Conservation (phyloP, 1,140 invertebrate species). For the Drosophila pallidifrons region DNA sequence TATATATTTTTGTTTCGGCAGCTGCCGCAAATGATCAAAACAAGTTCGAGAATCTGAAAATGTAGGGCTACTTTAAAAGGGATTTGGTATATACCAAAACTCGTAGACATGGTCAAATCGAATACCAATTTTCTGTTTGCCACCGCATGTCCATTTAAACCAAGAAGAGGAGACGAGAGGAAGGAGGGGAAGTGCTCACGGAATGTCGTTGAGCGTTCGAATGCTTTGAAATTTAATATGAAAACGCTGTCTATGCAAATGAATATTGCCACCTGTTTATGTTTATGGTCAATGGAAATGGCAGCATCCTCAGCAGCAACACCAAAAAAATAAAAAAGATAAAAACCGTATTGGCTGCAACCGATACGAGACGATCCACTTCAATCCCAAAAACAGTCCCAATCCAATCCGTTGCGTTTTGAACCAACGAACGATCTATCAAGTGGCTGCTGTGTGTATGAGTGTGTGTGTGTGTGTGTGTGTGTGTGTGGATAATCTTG, state of each 20-base stretch:
- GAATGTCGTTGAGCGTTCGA: conserved; percentile 70
- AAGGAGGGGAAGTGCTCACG: conserved; percentile 20
- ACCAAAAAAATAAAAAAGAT: conserved; percentile 27
- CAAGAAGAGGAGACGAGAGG: conserved; percentile 19
- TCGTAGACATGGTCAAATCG: conserved; percentile 58
- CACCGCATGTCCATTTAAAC: conserved; percentile 44
- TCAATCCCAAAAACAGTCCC: conserved; percentile 1
- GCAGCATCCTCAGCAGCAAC: conserved; percentile 47
- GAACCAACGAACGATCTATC: conserved; percentile 65
- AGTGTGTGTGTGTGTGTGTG: neutral
- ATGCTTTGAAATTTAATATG: conserved; percentile 84
- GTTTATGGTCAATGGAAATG: conserved; percentile 71
- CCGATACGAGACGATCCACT: conserved; percentile 16
- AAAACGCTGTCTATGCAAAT: conserved; percentile 84
- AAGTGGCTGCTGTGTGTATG: conserved; percentile 16
- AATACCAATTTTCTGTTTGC: conserved; percentile 65
- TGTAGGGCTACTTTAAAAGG: conserved; percentile 38
- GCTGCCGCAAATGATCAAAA: conserved; percentile 44
- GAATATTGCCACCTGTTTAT: conserved; percentile 84
- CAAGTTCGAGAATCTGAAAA: conserved; percentile 33
- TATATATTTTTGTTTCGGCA: conserved; percentile 19
- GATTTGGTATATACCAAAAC: conserved; percentile 1
- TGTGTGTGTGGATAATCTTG: conserved; percentile 64
- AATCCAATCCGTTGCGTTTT: conserved; percentile 14
- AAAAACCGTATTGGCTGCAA: conserved; percentile 74